Evolutionary conservation across 2,888 invertebrate genomes (phyloP), one percentile per base, ranked within the genome.

Genomic region (Clusia tigrina): DNA sequence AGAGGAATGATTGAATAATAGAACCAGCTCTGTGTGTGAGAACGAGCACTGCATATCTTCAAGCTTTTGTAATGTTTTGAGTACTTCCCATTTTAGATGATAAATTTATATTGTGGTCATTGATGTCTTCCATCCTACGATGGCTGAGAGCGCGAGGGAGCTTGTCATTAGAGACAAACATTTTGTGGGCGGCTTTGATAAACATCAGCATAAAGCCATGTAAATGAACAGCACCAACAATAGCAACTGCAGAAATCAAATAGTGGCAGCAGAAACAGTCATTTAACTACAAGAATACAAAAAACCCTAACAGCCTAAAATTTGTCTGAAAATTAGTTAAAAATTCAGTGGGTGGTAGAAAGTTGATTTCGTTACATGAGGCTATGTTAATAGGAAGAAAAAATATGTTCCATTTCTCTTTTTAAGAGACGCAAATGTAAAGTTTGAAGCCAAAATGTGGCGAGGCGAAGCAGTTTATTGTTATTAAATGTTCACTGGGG

Each of bases 401-500:
- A 32, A 32, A 32, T 32, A 5, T 9, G 32, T 12, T 9, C 32
- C 6, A 32, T 32, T 32, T n/a, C n/a, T n/a, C n/a, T n/a, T 32
- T 32, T 32, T 32, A 32, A 32, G 32, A 32, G 12, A 32, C 32
- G 5, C 12, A 32, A 32, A n/a, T 12, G 32, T 5, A 5, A 32
- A 32, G 32, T 32, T 32, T n/a, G n/a, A 32, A 32, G 32, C 32
- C 5, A 32, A 12, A 42, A 42, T 10, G n/a, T 42, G 42, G 32
- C 12, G 32, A 32, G 32, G 32, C 32, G n/a, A 15, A 15, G 42
- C 9, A 17, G n/a, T 42, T 48, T 48, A 9, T 42, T 42, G 32
- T 42, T 42, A 42, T 42, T 42, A 42, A 42, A 42, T 48, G 22
- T 22, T 42, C n/a, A 15, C 48, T 20, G 48, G 48, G 48, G 48